These are phyloP conservation scores for Python bivittatus DNA, from an alignment of 2,113 vertebrate genomes.

Conservation along the genomic window DNA sequence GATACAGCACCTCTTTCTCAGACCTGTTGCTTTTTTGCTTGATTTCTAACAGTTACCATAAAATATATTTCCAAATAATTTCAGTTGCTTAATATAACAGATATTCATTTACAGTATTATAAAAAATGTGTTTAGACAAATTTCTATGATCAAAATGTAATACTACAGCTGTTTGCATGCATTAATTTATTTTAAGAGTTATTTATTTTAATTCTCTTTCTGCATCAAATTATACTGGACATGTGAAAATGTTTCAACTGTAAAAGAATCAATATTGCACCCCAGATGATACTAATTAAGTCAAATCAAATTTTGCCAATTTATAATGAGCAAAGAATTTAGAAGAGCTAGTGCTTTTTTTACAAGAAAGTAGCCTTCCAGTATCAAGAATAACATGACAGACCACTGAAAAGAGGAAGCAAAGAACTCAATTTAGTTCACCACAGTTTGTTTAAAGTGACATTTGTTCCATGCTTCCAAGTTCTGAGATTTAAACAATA, in stretches of 20 bases:
- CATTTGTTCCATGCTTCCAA: not conserved
- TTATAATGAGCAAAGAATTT: not conserved
- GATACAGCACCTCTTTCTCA: not conserved
- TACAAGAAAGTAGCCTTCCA: not conserved
- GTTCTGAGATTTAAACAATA: not conserved
- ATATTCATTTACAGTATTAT: not conserved
- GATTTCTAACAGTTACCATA: not conserved
- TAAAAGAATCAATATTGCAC: not conserved
- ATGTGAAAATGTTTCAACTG: not conserved
- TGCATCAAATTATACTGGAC: not conserved
- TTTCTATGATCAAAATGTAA: not conserved
- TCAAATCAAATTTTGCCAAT: not conserved
- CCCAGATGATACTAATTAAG: not conserved
- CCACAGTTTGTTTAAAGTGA: not conserved
- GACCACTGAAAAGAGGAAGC: not conserved
- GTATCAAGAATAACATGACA: not conserved
- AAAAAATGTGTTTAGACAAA: not conserved
- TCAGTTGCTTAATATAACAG: not conserved
- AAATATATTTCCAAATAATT: not conserved
- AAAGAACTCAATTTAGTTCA: not conserved
- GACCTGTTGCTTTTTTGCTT: not conserved
- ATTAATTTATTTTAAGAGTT: not conserved
- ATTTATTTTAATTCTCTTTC: too few relatives aligned
- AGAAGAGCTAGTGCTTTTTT: not conserved
- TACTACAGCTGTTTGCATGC: not conserved